Conservation (phyloP, 2,113 vertebrate species). For the Meles meles region DNA sequence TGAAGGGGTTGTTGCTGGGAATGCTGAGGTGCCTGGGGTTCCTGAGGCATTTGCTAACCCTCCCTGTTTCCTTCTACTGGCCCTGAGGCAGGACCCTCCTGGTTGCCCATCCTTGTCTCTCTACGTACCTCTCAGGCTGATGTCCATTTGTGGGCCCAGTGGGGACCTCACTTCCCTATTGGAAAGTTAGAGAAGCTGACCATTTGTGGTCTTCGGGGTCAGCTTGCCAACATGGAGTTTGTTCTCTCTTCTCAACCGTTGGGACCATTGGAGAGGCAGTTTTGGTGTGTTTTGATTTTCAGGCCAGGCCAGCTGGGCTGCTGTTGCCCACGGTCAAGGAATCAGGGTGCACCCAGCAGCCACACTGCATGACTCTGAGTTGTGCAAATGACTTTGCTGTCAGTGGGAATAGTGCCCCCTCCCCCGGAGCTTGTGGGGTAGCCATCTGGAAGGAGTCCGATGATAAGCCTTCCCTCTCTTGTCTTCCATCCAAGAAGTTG, state of each 20-base stretch:
- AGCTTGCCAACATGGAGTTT: not conserved
- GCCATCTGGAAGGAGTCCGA: rapidly evolving
- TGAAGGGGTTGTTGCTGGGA: not conserved
- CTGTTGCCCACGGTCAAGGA: not conserved
- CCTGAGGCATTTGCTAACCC: not conserved
- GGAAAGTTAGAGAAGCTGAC: not conserved
- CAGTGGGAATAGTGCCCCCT: not conserved
- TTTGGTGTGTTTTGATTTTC: not conserved
- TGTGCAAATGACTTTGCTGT: not conserved
- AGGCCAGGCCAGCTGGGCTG: not conserved
- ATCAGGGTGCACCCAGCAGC: rapidly evolving
- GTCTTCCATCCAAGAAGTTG: not conserved
- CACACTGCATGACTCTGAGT: not conserved
- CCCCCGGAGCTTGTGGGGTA: not conserved
- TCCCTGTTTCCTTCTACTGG: not conserved
- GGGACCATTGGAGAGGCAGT: not conserved
- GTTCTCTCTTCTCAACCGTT: not conserved
- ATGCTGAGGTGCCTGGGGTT: not conserved
- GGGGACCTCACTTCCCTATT: not conserved
- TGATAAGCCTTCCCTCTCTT: not conserved
- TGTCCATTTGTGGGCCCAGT: not conserved
- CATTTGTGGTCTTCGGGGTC: not conserved
- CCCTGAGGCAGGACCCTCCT: not conserved
- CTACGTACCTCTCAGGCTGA: not conserved
- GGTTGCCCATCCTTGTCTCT: not conserved